phyloP scores from a whole-genome alignment of 2,113 vertebrate genomes.

The Gorsachius goisagi region DNA sequence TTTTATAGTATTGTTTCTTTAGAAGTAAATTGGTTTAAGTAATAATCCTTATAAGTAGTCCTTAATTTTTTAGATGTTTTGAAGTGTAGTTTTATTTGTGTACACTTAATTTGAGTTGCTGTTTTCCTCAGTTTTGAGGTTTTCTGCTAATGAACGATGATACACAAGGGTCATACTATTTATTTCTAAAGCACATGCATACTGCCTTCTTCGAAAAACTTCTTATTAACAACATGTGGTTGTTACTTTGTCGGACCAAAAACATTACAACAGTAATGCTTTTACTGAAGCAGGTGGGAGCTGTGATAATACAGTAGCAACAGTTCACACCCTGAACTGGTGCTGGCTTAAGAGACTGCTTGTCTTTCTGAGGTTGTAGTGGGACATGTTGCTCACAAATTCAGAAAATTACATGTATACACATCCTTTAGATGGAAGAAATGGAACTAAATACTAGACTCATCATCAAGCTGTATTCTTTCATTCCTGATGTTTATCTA shows the following conservation, averaged over 20 bases:
- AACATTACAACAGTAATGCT: not conserved
- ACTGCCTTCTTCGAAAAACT: not conserved
- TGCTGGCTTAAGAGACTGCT: not conserved
- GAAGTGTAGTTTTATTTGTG: not conserved
- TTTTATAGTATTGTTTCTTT: not conserved
- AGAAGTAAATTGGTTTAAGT: not conserved
- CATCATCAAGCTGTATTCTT: not conserved
- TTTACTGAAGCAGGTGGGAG: slow-evolving; percentile 24
- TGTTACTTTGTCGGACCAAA: not conserved
- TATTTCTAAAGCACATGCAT: not conserved
- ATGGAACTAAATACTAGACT: not conserved
- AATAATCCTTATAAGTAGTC: not conserved
- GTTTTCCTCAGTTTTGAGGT: not conserved
- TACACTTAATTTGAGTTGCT: not conserved
- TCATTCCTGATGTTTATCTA: not conserved
- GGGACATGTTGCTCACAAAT: not conserved
- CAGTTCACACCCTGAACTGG: slow-evolving; percentile 33
- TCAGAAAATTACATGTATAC: not conserved
- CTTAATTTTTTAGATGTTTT: not conserved
- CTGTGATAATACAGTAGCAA: slow-evolving; percentile 9
- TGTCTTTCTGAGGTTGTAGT: not conserved
- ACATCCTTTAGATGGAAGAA: not conserved
- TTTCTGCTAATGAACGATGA: not conserved
- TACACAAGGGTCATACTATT: not conserved
- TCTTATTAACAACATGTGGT: not conserved